These are phyloP conservation scores for Oophaga pumilio DNA, from an alignment of 2,113 vertebrate genomes.

Conservation along the genomic window DNA sequence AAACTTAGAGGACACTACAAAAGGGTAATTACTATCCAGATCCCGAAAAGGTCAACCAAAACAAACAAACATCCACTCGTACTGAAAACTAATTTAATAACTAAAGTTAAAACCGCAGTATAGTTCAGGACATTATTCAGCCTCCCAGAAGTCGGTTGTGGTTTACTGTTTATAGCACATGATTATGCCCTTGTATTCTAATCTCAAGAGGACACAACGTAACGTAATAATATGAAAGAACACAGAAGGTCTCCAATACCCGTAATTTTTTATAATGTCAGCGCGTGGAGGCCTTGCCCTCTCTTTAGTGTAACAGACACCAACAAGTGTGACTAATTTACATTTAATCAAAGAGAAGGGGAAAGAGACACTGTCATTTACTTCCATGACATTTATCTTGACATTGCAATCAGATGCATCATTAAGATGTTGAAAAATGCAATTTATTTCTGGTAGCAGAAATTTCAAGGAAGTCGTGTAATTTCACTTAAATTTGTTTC, in stretches of 20 bases:
- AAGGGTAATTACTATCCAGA: background rate
- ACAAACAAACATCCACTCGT: background rate
- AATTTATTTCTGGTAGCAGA: slow-evolving; percentile 60
- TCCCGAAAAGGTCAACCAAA: background rate
- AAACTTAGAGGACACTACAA: background rate
- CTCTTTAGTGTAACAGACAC: slow-evolving; percentile 15
- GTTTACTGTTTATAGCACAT: background rate
- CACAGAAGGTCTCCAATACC: slow-evolving; percentile 47
- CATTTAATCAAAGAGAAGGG: slow-evolving; percentile 62
- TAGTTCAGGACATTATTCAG: background rate
- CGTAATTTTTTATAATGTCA: slow-evolving; percentile 44
- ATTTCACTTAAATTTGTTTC: slow-evolving; percentile 59
- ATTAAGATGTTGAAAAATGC: slow-evolving; percentile 63
- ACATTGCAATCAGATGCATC: slow-evolving; percentile 65
- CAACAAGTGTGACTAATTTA: slow-evolving; percentile 59
- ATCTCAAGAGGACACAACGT: background rate
- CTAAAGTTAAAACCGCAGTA: background rate
- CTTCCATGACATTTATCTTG: slow-evolving; percentile 62
- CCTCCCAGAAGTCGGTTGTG: too few species aligned
- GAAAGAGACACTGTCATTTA: slow-evolving; percentile 57
- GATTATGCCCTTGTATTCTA: slow-evolving; percentile 1
- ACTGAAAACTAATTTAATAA: background rate
- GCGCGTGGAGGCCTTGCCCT: slow-evolving; percentile 10
- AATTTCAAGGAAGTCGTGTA: slow-evolving; percentile 57
- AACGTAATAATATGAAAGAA: background rate